Conservation (phyloP, 1,140 invertebrate genomes). For the Papilio dardanus region DNA sequence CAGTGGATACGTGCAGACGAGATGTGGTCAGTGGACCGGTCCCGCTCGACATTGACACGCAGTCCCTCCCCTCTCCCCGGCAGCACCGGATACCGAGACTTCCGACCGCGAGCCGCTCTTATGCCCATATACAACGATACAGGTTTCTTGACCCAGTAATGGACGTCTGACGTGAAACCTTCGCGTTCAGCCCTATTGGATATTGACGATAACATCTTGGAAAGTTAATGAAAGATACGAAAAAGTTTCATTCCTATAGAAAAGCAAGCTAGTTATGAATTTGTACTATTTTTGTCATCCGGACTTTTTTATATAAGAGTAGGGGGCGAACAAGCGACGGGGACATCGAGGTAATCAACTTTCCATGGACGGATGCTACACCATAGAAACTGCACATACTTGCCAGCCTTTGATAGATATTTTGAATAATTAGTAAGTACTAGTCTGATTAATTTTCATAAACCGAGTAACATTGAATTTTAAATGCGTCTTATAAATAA, state of each 20-base stretch:
- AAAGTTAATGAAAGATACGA: slow-evolving; percentile 10
- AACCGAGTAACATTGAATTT: neutral
- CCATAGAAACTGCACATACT: too few relatives aligned
- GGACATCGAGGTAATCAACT: too few relatives aligned
- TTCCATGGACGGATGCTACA: too few relatives aligned
- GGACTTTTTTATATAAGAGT: neutral
- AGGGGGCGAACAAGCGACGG: too few relatives aligned
- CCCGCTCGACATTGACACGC: slow-evolving; percentile 10
- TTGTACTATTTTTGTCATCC: neutral
- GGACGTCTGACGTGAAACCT: neutral
- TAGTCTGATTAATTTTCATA: neutral
- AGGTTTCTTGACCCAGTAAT: slow-evolving; percentile 16
- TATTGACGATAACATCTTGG: neutral
- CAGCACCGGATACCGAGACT: slow-evolving; percentile 4
- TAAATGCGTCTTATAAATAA: neutral
- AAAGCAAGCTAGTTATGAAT: neutral
- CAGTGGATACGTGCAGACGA: neutral
- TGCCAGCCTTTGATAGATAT: too few relatives aligned
- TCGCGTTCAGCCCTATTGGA: neutral
- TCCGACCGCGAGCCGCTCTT: slow-evolving; percentile 13
- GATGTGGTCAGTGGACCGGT: slow-evolving; percentile 21
- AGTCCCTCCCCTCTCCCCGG: neutral
- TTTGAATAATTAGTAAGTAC: too few relatives aligned
- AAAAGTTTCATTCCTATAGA: neutral
- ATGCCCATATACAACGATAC: neutral